Evolutionary conservation across 2,888 invertebrate genomes (phyloP), one percentile per base, ranked within the genome.

Genomic region (Dioctria rufipes): DNA sequence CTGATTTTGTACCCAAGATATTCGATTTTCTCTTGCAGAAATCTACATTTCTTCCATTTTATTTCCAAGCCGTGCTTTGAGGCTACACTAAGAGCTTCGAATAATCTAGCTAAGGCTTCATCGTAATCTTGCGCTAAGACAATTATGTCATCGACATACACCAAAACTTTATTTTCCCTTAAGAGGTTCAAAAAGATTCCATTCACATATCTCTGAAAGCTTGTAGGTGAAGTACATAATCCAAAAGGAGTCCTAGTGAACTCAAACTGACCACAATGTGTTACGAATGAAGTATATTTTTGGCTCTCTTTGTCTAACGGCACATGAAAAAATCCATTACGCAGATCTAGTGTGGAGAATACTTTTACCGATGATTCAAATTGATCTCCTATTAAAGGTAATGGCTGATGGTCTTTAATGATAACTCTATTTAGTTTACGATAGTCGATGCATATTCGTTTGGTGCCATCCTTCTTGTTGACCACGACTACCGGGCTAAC

Each of bases 121-220:
- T n/a, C n/a, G n/a, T n/a, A n/a, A n/a, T n/a, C n/a, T n/a, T n/a
- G n/a, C n/a, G n/a, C n/a, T n/a, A n/a, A n/a, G n/a, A n/a, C n/a
- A n/a, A n/a, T n/a, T n/a, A 65, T 40, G 6, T 65, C 65, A 11
- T 65, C 65, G 40, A 65, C 9, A 5, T 40, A 65, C 3, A 65
- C 9, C 3, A 65, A 6, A 13, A 65, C 42, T 4, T 39, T 65
- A 8, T 8, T 8, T n/a, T 9, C 2, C 9, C 65, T 3, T 11
- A 65, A 39, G 4, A 65, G 9, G 9, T 3, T 2, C 3, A 8
- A 3, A 42, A 65, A 65, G 9, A 65, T 42, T 4, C 4, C 3
- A 40, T 65, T 65, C 3, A 65, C 40, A 25, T 4, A 65, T 40
- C 42, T 11, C 40, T 65, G 54, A 11, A 54, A 54, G 6, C 11